Base-by-base conservation (phyloP, 2,888 invertebrate genomes). In the Hirtodrosophila cameraria region DNA sequence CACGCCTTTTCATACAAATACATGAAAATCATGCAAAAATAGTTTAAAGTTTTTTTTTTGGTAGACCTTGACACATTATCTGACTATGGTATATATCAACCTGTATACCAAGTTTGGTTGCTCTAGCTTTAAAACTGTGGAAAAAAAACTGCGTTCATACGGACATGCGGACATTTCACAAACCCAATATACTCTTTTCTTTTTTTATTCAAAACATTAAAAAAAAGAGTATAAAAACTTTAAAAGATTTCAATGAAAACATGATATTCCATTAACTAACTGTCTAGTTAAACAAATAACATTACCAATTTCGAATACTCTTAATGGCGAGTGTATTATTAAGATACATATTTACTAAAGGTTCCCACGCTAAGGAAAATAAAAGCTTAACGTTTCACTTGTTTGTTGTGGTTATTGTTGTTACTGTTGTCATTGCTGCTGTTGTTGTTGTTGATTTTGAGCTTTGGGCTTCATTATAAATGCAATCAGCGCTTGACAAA, bases 401-500 rank as follows among this genome's bases (percentile, higher is more conserved):
- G 31, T 41, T 43, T 20, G n/a, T 36, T 1, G 23, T 23, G 6
- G 11, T 13, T 43, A 28, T 13, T 36, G 31, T 39, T 39, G 27
- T 62, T 55, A n/a, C n/a, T 53, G 49, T 60, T 62, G 50, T 16
- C 27, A 23, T 43, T 20, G n/a, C 28, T 1, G 23, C 8, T 23
- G 11, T 13, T 43, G 35, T 13, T 36, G 31, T 39, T 39, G 27
- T 62, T 55, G 43, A 18, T 36, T 38, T 35, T 48, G 31, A 55
- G 35, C 36, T 60, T 57, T 55, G 38, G 50, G 48, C 54, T 65
- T 70, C 61, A 81, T 67, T 81, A 69, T 64, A 81, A 81, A 72
- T 77, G 85, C 78, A 84, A 66, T 62, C 67, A 36, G 42, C 31
- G 55, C 35, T 59, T 52, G 61, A 53, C 59, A 76, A 63, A 52